phyloP scores from a whole-genome alignment of 1,140 invertebrate genomes.

The Drosophila pectinifera region DNA sequence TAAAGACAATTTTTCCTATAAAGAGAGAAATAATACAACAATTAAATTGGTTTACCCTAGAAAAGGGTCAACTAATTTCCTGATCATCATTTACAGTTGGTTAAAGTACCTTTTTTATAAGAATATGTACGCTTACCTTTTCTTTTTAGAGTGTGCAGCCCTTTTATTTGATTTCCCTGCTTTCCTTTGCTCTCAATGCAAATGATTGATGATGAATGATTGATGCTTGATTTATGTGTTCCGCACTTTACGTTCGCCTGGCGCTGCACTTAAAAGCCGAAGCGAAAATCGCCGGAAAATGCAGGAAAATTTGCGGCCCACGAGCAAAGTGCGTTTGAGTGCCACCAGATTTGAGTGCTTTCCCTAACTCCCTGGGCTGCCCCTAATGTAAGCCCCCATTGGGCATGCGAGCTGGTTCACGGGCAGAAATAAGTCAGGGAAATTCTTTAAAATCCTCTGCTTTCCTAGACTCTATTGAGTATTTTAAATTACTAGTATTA shows the following conservation, averaged over 20 bases:
- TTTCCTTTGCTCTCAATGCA: background rate
- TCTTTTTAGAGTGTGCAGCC: background rate
- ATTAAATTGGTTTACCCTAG: no score
- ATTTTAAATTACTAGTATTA: no score
- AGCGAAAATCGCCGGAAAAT: conserved; percentile 37
- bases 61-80: no score
- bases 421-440: background rate
- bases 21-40: no score
- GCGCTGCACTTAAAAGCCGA: conserved; percentile 29
- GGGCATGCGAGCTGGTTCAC: background rate
- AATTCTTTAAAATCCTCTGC: background rate
- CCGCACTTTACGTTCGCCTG: conserved; percentile 42
- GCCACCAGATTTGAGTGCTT: conserved; percentile 54
- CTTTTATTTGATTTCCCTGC: background rate
- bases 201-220: conserved; percentile 81
- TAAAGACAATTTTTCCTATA: no score
- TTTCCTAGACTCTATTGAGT: no score
- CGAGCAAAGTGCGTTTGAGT: conserved; percentile 63
- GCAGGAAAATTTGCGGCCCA: conserved; percentile 34
- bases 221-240: conserved; percentile 68
- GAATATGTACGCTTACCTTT: no score
- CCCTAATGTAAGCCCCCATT: background rate
- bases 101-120: no score
- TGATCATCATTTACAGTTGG: no score
- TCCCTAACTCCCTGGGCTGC: background rate